These are phyloP conservation scores for Elephantulus edwardii DNA, from an alignment of 2,113 vertebrate genomes.

Conservation along the genomic window DNA sequence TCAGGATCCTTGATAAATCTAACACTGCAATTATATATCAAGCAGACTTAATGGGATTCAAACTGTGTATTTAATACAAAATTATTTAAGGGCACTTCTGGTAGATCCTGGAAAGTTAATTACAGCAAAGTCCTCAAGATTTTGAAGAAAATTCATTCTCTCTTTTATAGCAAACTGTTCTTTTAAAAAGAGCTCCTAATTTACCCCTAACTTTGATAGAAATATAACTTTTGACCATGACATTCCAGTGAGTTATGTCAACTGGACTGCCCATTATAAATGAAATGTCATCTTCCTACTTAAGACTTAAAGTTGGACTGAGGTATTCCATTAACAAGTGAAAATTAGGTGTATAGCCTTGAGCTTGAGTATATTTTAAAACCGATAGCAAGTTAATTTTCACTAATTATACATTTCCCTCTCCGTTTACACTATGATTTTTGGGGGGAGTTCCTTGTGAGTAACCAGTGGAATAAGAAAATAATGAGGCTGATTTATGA, in stretches of 20 bases:
- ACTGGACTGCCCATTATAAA: background rate
- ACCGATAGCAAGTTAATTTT: too few species aligned
- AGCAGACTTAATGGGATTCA: background rate
- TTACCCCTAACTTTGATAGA: background rate
- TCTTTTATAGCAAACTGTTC: background rate
- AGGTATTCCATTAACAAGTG: background rate
- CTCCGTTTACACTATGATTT: too few species aligned
- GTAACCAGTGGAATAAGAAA: too few species aligned
- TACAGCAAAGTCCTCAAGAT: background rate
- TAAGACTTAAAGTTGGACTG: background rate
- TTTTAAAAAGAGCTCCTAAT: background rate
- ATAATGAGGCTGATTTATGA: too few species aligned
- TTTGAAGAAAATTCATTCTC: background rate
- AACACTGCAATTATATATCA: too few species aligned
- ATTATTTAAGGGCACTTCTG: background rate
- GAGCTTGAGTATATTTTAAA: too few species aligned
- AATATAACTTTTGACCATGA: background rate
- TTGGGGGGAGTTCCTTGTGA: too few species aligned
- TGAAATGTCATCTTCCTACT: background rate
- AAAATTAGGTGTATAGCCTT: too few species aligned
- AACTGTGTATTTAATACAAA: background rate
- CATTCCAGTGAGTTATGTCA: background rate
- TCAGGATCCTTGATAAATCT: background rate
- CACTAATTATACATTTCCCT: too few species aligned
- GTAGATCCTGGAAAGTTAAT: background rate